These are phyloP conservation scores for Entomyzon cyanotis DNA, from an alignment of 2,113 vertebrate genomes.

Conservation along the genomic window DNA sequence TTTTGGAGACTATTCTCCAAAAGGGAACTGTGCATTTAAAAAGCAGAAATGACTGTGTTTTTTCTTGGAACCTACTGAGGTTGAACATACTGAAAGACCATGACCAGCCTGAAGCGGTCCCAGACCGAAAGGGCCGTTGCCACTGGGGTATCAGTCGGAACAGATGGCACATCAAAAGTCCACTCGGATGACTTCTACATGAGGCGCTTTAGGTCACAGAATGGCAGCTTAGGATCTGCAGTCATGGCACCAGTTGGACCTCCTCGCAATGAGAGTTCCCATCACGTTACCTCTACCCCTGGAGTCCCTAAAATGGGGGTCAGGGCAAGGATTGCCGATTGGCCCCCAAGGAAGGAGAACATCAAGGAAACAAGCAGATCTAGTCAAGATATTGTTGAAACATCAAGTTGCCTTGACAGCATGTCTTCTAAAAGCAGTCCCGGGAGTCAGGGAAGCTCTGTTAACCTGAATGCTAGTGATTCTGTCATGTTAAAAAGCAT, in stretches of 20 bases:
- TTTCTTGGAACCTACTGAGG: slow-evolving; percentile 72
- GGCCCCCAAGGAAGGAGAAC: slow-evolving; percentile 92
- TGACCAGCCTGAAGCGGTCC: slow-evolving; percentile 91
- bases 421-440: slow-evolving; percentile 84
- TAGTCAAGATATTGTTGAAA: slow-evolving; percentile 80
- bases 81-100: slow-evolving; percentile 72
- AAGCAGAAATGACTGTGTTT: slow-evolving; percentile 71
- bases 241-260: slow-evolving; percentile 77
- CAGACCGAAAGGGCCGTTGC: slow-evolving; percentile 88
- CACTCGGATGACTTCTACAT: slow-evolving; percentile 94
- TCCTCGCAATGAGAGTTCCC: slow-evolving; percentile 85
- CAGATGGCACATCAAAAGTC: slow-evolving; percentile 79
- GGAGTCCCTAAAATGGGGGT: slow-evolving; percentile 97
- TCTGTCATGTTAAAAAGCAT: slow-evolving; percentile 93
- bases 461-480: slow-evolving; percentile 87
- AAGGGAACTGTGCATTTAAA: slow-evolving; percentile 71
- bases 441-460: slow-evolving; percentile 84
- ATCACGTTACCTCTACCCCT: slow-evolving; percentile 84
- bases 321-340: slow-evolving; percentile 92
- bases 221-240: slow-evolving; percentile 83
- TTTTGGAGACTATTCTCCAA: slow-evolving; percentile 76
- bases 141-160: slow-evolving; percentile 73
- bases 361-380: slow-evolving; percentile 78
- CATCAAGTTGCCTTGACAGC: slow-evolving; percentile 85
- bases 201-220: slow-evolving; percentile 87